A percentile compares a stretch with the other conserved stretches of the same genome.
These are phyloP conservation scores for Orthosia gothica DNA, from an alignment of 2,888 invertebrate genomes.

Conservation along the genomic window DNA sequence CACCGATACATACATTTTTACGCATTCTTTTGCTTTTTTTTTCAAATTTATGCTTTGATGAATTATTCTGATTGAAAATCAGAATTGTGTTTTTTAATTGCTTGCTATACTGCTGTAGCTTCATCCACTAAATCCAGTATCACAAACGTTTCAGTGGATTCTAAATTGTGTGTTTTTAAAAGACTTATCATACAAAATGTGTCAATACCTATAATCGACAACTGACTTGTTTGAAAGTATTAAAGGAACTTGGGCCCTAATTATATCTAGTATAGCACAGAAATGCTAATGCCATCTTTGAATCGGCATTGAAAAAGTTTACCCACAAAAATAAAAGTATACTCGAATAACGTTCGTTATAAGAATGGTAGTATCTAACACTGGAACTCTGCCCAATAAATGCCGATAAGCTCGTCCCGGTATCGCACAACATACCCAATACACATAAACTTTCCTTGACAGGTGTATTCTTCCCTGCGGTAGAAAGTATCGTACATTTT, in stretches of 20 bases:
- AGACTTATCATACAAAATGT: too few species aligned
- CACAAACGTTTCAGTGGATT: too few species aligned
- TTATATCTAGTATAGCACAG: too few species aligned
- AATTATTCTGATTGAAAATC: too few species aligned
- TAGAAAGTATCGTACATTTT: slow-evolving; percentile 18
- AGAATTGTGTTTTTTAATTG: too few species aligned
- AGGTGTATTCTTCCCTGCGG: slow-evolving; percentile 5
- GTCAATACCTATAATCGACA: too few species aligned
- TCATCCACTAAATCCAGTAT: too few species aligned
- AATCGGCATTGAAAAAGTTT: slow-evolving; percentile 5
- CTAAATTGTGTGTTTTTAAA: too few species aligned
- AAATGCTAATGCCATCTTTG: background rate
- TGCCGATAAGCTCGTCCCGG: slow-evolving; percentile 24
- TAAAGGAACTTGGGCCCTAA: too few species aligned
- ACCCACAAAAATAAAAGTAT: background rate
- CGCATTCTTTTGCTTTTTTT: background rate
- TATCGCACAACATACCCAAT: slow-evolving; percentile 22
- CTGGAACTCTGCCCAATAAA: slow-evolving; percentile 54
- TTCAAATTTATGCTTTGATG: background rate
- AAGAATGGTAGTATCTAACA: slow-evolving; percentile 12
- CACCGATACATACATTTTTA: background rate
- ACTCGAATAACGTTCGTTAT: background rate
- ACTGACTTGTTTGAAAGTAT: too few species aligned
- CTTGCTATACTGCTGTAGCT: too few species aligned
- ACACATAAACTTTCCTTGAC: slow-evolving; percentile 14